phyloP scores from a whole-genome alignment of 2,888 invertebrate species.

The Platypus cylindrus region DNA sequence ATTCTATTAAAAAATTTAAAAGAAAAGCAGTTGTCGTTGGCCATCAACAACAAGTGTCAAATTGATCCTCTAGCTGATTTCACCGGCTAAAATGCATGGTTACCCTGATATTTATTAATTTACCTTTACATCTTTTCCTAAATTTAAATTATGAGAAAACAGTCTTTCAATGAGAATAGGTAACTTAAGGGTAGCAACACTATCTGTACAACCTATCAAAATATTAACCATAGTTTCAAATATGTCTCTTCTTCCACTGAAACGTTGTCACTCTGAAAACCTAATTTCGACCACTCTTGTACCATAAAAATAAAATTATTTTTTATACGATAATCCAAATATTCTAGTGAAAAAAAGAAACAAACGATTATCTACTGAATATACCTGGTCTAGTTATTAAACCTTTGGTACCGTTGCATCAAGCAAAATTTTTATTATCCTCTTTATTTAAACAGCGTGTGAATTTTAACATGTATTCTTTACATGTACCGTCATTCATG shows the following conservation, averaged over 20 bases:
- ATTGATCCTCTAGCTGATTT: no score
- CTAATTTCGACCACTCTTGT: conserved; percentile 78
- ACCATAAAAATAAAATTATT: conserved; percentile 88
- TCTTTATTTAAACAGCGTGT: conserved; percentile 76
- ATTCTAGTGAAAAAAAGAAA: conserved; percentile 39
- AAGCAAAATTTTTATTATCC: conserved; percentile 63
- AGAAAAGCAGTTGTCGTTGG: no score
- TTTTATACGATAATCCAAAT: conserved; percentile 90
- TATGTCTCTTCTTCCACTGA: no score
- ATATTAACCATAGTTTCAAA: conserved; percentile 44
- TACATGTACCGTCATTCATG: conserved; percentile 88
- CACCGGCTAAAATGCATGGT: no score
- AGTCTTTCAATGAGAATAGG: conserved; percentile 48
- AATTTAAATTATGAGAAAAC: no score
- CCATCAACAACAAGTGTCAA: no score
- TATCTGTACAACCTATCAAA: conserved; percentile 84
- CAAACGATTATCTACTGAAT: no score
- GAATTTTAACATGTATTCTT: conserved; percentile 74
- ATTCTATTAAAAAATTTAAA: no score
- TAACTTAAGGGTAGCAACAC: conserved; percentile 90
- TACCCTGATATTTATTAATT: no score
- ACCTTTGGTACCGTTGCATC: conserved; percentile 62
- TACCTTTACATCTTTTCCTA: no score
- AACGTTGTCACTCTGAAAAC: conserved; percentile 46
- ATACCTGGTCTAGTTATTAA: background rate